Base-by-base conservation (phyloP, 1,140 invertebrate genomes). In the Sarcophaga peregrina region DNA sequence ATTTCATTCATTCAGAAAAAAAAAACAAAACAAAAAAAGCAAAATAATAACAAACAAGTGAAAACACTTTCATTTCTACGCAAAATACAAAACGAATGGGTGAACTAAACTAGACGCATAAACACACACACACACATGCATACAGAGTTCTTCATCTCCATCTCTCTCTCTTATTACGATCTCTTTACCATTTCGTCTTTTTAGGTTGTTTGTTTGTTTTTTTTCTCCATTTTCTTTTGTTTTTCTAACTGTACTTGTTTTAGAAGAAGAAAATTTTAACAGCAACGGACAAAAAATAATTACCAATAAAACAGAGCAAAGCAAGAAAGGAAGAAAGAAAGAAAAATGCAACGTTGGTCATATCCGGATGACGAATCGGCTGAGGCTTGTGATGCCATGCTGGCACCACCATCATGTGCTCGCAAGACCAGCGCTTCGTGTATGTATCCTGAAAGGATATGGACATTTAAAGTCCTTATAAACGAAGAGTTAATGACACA, bases 401-500 rank as follows among this genome's bases (percentile, higher is more conserved):
- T 85, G 85, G 85, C 83, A 5, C 84, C 86, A 6, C 84, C 85
- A 8, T 5, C 75, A 74, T 10, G 45, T 74, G 3, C 25, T 54
- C 46, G 20, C n/a, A 46, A 75, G 58, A 20, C 73, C 10, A 84
- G 82, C 9, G 80, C 83, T 9, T 85, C 86, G 73, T 85, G 85
- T 74, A 85, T 85, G 62, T 87, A 86, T 54, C 86, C 85, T n/a
- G 87, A 87, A 90, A 82, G 91, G 86, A 82, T 87, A n/a, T 93
- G 92, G 92, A 90, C 91, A n/a, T 91, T 91, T 82, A 85, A 84
- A 8, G 88, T 91, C 1, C 80, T 87, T 20, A 86, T 90, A 83
- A 85, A 85, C 52, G 83, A 85, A 25, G 85, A 86, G 0, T 52
- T 89, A 78, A 62, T 62, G 50, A 72, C 88, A 47, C 89, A 89